Evolutionary conservation across 2,888 invertebrate species (phyloP), one percentile per base, ranked within the genome.

Genomic region (Hyppa rectilinea): DNA sequence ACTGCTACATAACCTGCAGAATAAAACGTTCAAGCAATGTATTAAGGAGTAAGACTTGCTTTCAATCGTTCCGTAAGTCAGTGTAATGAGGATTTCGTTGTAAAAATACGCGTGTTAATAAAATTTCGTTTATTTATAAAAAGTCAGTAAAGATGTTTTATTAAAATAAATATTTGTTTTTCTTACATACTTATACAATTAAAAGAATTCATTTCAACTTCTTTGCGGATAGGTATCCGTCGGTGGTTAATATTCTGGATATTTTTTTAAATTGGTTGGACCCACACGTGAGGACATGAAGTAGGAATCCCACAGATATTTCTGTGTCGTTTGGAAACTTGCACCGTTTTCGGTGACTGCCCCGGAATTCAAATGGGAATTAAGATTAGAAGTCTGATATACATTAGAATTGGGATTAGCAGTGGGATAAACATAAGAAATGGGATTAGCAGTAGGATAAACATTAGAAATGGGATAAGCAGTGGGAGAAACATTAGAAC

Each of bases 161-260:
- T 80, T 78, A 82, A 80, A 71, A 82, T 84, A 80, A 40, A 66
- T 62, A 61, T 36, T 45, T 23, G 75, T 63, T 83, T 77, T 67
- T 63, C 72, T 64, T 61, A 43, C 5, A 34, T 50, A 31, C 14
- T 38, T 49, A 55, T 45, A 23, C 20, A 12, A 14, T 47, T 74
- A 56, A 56, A 23, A 56, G 5, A 52, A 36, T 26, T 62, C 23
- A n/a, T 31, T 38, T 3, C 29, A 43, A 17, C 31, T 34, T 14
- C 3, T 26, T 26, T 43, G 26, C 10, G 36, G 26, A 23, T 45
- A 50, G n/a, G 34, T 49, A 26, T 56, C 38, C 0, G 17, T 52
- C 10, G n/a, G 6, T n/a, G 31, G 49, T 31, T 69, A 23, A 26
- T 56, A 29, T 31, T 31, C 7, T 10, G 68, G 62, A 40, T 65